Percentiles rank a stretch among this genome's conserved stretches.
Evolutionary conservation across 2,888 invertebrate genomes (phyloP).

Genomic region (Ramazzottius varieornatus): DNA sequence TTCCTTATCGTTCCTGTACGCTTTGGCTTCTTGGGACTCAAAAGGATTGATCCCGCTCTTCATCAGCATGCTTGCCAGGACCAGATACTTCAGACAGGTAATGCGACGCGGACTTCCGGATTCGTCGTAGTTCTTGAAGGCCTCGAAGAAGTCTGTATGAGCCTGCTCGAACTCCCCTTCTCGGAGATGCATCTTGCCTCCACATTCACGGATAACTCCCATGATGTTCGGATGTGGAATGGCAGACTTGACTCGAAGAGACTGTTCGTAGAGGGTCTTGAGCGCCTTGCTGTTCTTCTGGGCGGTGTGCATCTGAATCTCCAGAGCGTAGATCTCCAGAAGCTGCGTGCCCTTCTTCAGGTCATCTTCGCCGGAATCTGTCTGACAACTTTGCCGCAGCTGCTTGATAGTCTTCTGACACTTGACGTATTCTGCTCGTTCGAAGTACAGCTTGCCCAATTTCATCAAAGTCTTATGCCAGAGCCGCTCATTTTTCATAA

Average conservation of each 20-base stretch:
- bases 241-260: slow-evolving; percentile 89
- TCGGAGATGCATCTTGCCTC: slow-evolving; percentile 94
- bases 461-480: slow-evolving; percentile 99
- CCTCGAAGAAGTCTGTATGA: slow-evolving; percentile 97
- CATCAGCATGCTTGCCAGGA: slow-evolving; percentile 98
- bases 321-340: slow-evolving; percentile 86
- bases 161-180: slow-evolving; percentile 97
- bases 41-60: slow-evolving; percentile 98
- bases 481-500: slow-evolving; percentile 86
- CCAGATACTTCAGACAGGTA: slow-evolving; percentile 87
- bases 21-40: slow-evolving; percentile 97
- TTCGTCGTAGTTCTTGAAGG: slow-evolving; percentile 97
- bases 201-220: slow-evolving; percentile 97
- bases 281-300: slow-evolving; percentile 97
- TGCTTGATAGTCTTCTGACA: slow-evolving; percentile 87
- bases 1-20: slow-evolving; percentile 96
- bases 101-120: slow-evolving; percentile 85
- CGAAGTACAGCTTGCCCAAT: slow-evolving; percentile 88
- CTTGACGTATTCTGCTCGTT: slow-evolving; percentile 73
- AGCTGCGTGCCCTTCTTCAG: slow-evolving; percentile 83
- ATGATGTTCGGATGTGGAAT: slow-evolving; percentile 99
- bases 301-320: slow-evolving; percentile 98
- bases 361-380: slow-evolving; percentile 90
- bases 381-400: slow-evolving; percentile 85
- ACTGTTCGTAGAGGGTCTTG: slow-evolving; percentile 83